Evolutionary conservation across 2,797 vertebrate species (phyloP).

Genomic region (Cryptoblepharus egeriae): DNA sequence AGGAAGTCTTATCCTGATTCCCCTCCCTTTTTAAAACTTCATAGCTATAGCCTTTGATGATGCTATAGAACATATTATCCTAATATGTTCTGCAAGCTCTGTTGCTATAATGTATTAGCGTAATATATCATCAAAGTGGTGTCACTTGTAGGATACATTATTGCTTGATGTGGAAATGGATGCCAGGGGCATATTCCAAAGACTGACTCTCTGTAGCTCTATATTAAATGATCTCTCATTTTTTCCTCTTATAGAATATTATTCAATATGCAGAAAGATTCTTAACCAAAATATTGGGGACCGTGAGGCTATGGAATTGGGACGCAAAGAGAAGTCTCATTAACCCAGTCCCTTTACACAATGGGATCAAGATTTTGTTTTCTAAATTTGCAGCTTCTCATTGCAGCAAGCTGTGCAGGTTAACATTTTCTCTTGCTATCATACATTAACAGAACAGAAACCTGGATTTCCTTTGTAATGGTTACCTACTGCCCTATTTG

Average conservation of each 20-base stretch:
- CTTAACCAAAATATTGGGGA: slow-evolving; percentile 3
- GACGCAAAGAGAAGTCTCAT: neutral
- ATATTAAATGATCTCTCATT: slow-evolving; percentile 21
- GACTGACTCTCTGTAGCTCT: slow-evolving; percentile 34
- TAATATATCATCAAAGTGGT: slow-evolving; percentile 20
- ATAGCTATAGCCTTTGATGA: neutral
- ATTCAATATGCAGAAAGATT: slow-evolving; percentile 16
- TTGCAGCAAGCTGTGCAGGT: neutral
- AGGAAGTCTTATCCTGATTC: neutral
- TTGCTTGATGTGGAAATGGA: slow-evolving; percentile 16
- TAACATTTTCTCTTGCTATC: neutral
- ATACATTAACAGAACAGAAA: neutral
- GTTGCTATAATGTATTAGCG: slow-evolving; percentile 14
- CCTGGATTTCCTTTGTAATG: neutral
- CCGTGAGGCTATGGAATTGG: slow-evolving; percentile 5
- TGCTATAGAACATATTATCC: too few relatives aligned
- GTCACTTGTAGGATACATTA: slow-evolving; percentile 16
- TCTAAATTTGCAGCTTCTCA: neutral
- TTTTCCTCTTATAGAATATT: neutral
- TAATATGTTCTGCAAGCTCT: slow-evolving; percentile 20
- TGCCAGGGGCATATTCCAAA: slow-evolving; percentile 29
- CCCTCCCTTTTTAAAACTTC: neutral
- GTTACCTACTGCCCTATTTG: neutral
- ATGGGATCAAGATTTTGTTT: slow-evolving; percentile 1
- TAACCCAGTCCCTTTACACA: slow-evolving; percentile 1